Conservation (phyloP, 2,797 vertebrate genomes). For the Schizothorax lantsangensis region DNA sequence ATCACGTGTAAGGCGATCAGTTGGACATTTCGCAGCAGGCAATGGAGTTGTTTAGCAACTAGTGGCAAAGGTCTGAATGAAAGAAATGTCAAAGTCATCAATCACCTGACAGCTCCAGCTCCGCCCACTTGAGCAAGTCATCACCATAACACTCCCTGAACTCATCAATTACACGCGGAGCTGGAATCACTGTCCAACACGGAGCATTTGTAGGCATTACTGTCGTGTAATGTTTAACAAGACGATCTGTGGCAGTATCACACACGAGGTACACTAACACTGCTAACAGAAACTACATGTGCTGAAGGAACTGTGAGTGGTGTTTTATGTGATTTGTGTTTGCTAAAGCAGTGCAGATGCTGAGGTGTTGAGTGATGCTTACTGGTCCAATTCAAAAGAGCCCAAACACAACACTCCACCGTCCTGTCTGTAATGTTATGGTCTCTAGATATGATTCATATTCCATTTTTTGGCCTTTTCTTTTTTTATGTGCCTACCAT, state of each 20-base stretch:
- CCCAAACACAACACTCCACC: not conserved
- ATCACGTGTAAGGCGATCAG: constrained; percentile 80
- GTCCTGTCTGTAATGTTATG: not conserved
- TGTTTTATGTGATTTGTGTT: not conserved
- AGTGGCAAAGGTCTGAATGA: constrained; percentile 86
- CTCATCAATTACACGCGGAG: constrained; percentile 78
- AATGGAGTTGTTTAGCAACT: constrained; percentile 90
- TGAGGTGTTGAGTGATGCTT: not conserved
- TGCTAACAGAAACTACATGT: not conserved
- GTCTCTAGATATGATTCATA: not conserved
- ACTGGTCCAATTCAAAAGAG: too few species aligned
- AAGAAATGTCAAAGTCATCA: constrained; percentile 87
- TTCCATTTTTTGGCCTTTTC: too few species aligned
- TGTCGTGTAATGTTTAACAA: constrained; percentile 50
- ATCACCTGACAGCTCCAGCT: constrained; percentile 79
- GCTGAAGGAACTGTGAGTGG: not conserved
- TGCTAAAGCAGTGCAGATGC: not conserved
- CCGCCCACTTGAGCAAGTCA: constrained; percentile 84
- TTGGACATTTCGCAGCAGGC: constrained; percentile 83
- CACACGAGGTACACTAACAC: not conserved
- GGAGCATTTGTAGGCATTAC: constrained; percentile 62
- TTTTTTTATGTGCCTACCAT: not conserved
- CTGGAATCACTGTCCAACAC: constrained; percentile 74
- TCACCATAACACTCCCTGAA: constrained; percentile 82
- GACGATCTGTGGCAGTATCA: not conserved